Conservation (phyloP, 2,797 vertebrate species). For the Linurgus olivaceus region DNA sequence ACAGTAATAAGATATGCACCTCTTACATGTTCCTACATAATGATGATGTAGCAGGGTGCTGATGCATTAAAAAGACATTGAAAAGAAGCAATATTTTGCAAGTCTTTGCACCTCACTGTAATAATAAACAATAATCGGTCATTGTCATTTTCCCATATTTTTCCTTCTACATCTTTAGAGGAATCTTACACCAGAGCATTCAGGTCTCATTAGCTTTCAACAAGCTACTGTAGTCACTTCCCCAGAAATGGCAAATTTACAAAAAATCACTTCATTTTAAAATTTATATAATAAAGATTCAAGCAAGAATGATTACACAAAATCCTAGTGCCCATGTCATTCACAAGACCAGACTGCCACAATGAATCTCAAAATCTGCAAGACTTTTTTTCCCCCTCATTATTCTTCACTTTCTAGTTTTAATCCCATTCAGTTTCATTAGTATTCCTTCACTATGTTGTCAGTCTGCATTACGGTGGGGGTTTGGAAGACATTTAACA, state of each 20-base stretch:
- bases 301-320: not conserved
- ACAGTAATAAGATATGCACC: not conserved
- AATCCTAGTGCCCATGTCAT: not conserved
- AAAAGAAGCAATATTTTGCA: not conserved
- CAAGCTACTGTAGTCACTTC: not conserved
- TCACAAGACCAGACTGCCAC: not conserved
- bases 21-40: not conserved
- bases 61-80: not conserved
- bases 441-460: slow-evolving; percentile 32
- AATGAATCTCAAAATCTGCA: not conserved
- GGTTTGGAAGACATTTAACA: slow-evolving; percentile 36
- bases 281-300: not conserved
- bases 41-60: not conserved
- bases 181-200: not conserved
- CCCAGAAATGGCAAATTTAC: not conserved
- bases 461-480: slow-evolving; percentile 17
- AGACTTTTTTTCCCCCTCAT: not conserved
- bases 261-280: not conserved
- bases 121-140: not conserved
- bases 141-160: not conserved
- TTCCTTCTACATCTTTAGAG: not conserved
- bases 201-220: not conserved
- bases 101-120: not conserved
- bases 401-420: not conserved
- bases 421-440: not conserved